A percentile compares a stretch with the other conserved stretches of the same genome.
Conservation (phyloP, 2,113 vertebrate genomes). For the Myrmecophaga tridactyla region DNA sequence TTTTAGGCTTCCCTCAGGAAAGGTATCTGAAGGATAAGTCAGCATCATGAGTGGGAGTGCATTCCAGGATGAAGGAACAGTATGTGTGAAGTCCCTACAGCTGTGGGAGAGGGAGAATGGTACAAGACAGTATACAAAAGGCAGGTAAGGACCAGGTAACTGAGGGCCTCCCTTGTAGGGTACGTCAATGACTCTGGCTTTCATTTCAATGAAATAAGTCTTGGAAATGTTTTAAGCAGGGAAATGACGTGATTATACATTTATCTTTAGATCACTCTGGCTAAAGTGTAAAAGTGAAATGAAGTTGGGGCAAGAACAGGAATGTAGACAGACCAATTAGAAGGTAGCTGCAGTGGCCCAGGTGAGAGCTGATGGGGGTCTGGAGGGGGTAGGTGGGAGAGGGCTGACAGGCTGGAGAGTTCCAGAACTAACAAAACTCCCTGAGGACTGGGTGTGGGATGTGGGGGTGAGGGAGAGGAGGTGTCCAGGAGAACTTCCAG, state of each 20-base stretch:
- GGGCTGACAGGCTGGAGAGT: neutral
- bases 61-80: neutral
- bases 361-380: neutral
- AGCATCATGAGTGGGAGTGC: neutral
- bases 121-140: neutral
- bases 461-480: slow-evolving; percentile 51
- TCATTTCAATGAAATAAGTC: slow-evolving; percentile 47
- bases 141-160: slow-evolving; percentile 1
- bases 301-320: neutral
- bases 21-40: slow-evolving; percentile 17
- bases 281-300: neutral
- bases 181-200: slow-evolving; percentile 5
- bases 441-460: slow-evolving; percentile 47
- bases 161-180: neutral
- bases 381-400: neutral
- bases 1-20: slow-evolving; percentile 27
- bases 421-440: neutral
- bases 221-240: slow-evolving; percentile 48
- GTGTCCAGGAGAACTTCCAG: slow-evolving; percentile 73
- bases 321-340: neutral
- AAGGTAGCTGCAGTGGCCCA: neutral
- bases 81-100: slow-evolving; percentile 7
- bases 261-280: slow-evolving; percentile 49
- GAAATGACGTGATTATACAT: slow-evolving; percentile 43
- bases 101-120: neutral